phyloP scores from a whole-genome alignment of 2,888 invertebrate species.

The Mythimna lalbum region DNA sequence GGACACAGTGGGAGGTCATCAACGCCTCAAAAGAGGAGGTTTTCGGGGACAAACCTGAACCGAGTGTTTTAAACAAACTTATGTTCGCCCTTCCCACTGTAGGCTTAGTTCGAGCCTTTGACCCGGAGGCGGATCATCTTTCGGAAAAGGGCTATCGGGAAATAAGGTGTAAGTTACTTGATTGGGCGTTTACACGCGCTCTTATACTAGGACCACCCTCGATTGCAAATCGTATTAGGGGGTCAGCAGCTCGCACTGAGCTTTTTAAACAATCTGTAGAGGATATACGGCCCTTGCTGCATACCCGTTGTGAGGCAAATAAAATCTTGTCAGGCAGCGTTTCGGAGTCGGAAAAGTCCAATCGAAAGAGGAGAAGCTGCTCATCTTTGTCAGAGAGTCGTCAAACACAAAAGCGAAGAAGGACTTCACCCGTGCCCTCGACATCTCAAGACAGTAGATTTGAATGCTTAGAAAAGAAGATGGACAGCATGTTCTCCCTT shows the following conservation, averaged over 20 bases:
- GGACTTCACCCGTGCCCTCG: too few relatives aligned
- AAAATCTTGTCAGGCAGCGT: background rate
- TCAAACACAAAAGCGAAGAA: too few relatives aligned
- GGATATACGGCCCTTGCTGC: background rate
- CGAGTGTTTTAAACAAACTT: background rate
- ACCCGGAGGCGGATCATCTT: slow-evolving; percentile 3
- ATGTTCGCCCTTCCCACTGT: slow-evolving; percentile 9
- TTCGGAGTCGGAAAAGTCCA: too few relatives aligned
- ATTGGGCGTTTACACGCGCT: slow-evolving; percentile 5
- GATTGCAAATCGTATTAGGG: slow-evolving; percentile 1
- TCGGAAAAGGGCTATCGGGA: slow-evolving; percentile 12
- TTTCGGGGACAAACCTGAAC: background rate
- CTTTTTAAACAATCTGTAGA: slow-evolving; percentile 2
- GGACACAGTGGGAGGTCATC: background rate
- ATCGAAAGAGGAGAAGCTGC: too few relatives aligned
- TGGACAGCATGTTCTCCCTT: too few relatives aligned
- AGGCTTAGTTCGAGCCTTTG: slow-evolving; percentile 1
- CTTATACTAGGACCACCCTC: slow-evolving; percentile 7
- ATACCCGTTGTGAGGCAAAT: background rate
- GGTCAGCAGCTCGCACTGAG: slow-evolving; percentile 4
- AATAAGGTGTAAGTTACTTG: background rate
- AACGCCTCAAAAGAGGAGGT: background rate
- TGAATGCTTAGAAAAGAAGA: too few relatives aligned
- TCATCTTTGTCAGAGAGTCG: too few relatives aligned
- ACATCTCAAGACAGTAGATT: too few relatives aligned